A percentile compares a stretch with the other conserved stretches of the same genome.
These are phyloP conservation scores for Lemur catta DNA, from an alignment of 2,797 vertebrate genomes.

Conservation along the genomic window DNA sequence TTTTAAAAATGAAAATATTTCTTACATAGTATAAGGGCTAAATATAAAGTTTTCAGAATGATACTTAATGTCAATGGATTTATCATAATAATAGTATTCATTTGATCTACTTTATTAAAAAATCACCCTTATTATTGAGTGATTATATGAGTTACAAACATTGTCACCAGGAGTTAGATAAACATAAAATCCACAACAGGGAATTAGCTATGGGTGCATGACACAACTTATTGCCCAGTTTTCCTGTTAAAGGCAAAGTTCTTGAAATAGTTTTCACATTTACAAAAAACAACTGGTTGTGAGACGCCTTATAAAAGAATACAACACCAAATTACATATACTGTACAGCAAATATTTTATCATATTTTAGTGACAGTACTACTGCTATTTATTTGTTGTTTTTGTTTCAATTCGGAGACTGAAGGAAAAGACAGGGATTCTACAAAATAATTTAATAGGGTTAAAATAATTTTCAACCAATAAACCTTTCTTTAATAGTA, in stretches of 20 bases:
- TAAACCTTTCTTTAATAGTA: background rate
- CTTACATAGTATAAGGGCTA: slow-evolving; percentile 22
- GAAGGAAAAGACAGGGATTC: background rate
- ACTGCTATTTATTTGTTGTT: background rate
- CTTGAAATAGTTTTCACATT: background rate
- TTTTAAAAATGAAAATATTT: slow-evolving; percentile 24
- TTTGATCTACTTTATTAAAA: slow-evolving; percentile 66
- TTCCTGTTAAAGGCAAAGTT: background rate
- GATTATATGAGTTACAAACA: slow-evolving; percentile 30
- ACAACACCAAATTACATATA: background rate
- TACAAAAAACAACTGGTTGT: background rate
- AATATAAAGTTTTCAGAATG: slow-evolving; percentile 32
- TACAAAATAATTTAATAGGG: background rate
- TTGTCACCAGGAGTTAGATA: background rate
- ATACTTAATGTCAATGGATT: slow-evolving; percentile 46
- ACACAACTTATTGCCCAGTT: background rate
- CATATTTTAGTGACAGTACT: background rate
- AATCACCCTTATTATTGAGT: slow-evolving; percentile 57
- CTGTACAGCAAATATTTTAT: background rate
- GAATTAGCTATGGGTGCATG: background rate
- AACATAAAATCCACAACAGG: background rate
- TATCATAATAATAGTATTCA: background rate
- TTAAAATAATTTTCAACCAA: background rate
- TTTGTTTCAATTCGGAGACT: background rate
- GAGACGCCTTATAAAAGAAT: background rate